phyloP scores from a whole-genome alignment of 2,888 invertebrate species.

The Clepsis dumicolana region DNA sequence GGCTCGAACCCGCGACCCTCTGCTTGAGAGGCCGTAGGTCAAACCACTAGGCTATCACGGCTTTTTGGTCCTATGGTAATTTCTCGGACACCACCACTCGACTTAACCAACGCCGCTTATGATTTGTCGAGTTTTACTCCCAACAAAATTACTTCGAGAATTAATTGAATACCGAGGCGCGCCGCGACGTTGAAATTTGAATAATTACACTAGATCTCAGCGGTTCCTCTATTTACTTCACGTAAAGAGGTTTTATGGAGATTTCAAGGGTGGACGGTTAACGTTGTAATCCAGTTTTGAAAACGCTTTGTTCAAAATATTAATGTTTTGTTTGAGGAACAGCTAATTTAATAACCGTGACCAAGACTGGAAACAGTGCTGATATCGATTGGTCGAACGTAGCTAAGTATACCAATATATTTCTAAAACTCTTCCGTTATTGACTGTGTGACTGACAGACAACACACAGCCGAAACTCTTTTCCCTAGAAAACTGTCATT shows the following conservation, averaged over 20 bases:
- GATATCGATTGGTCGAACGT: too few species aligned
- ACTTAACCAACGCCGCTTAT: slow-evolving; percentile 24
- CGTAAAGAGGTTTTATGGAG: slow-evolving; percentile 20
- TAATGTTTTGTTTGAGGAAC: neutral
- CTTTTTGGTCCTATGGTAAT: too few species aligned
- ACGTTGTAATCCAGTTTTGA: slow-evolving; percentile 9
- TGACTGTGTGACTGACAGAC: too few species aligned
- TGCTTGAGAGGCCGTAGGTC: too few species aligned
- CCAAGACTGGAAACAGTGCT: neutral
- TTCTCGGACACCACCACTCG: neutral
- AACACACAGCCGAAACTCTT: too few species aligned
- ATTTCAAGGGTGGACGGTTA: slow-evolving; percentile 17
- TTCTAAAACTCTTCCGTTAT: too few species aligned
- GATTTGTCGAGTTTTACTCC: slow-evolving; percentile 53
- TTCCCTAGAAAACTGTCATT: too few species aligned
- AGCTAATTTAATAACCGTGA: too few species aligned
- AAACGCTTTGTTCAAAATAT: slow-evolving; percentile 3
- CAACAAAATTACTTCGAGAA: slow-evolving; percentile 72
- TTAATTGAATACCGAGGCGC: slow-evolving; percentile 69
- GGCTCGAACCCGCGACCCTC: too few species aligned
- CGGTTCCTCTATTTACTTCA: slow-evolving; percentile 16
- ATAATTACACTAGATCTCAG: slow-evolving; percentile 25
- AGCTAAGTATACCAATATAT: too few species aligned
- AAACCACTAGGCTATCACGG: too few species aligned
- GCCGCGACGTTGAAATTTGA: slow-evolving; percentile 48